Base-by-base conservation (phyloP, 2,113 vertebrate genomes). In the Argyrosomus japonicus region DNA sequence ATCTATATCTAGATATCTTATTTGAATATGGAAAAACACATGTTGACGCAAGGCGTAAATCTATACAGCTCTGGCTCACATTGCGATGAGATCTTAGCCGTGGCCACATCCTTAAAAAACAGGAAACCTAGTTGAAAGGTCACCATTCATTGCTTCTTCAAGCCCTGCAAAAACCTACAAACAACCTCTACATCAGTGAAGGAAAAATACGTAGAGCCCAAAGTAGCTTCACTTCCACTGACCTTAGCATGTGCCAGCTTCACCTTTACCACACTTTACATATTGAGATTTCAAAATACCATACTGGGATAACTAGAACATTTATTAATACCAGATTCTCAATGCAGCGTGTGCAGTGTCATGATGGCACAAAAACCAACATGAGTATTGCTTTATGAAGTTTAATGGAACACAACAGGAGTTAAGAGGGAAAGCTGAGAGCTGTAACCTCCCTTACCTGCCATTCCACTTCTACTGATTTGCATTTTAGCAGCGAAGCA, bases 401-500 rank as follows among this genome's bases (percentile, higher is more conserved):
- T 40, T 40, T 40, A 8, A 40, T 40, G 36, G 7, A 40, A 2
- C 36, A 40, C 36, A 14, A 4, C 45, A 47, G 13, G 45, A 47
- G 45, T 40, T 15, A 47, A 47, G 47, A 32, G 1, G 15, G 29
- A 23, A 64, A 57, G 68, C 1, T n/a, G 13, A 40, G 53, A 78
- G 53, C 45, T 36, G 50, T 15, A 50, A 60, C 32, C 45, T 36
- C 2, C 23, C 32, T 18, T 58, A 17, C 53, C 45, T 50, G 57
- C 64, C n/a, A 17, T 19, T 48, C 56, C 57, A 82, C 64, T 51
- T 58, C 23, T 17, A 4, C 71, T 85, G n/a, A 84, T 88, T 90
- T 87, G 85, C 85, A 92, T 86, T 77, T 90, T 77, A 82, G 72
- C 68, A 57, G 67, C 15, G 18, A 17, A 3, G 27, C 50, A 45